Percentiles rank a stretch among this genome's conserved stretches.
Evolutionary conservation across 2,888 invertebrate genomes (phyloP).

Genomic region (Schrankia costaestrigalis): DNA sequence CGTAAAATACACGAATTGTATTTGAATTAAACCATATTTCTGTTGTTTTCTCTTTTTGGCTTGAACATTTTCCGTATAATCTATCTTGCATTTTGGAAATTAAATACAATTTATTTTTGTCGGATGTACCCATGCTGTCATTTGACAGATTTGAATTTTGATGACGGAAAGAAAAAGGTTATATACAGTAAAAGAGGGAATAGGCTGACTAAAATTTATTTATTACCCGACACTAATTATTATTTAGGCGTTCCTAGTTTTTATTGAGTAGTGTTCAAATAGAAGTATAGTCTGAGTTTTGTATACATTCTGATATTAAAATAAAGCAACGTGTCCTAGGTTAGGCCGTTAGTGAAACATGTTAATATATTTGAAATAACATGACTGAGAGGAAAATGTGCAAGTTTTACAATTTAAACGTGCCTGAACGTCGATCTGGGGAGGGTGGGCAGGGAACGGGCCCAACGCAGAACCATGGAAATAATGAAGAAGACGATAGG

Average conservation of each 20-base stretch:
- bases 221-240: constrained; percentile 46
- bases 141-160: constrained; percentile 77
- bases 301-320: constrained; percentile 50
- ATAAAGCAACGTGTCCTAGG: constrained; percentile 76
- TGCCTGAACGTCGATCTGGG: constrained; percentile 74
- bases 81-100: too few relatives aligned
- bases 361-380: constrained; percentile 74
- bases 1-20: too few relatives aligned
- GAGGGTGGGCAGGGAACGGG: constrained; percentile 56
- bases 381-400: constrained; percentile 81
- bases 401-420: constrained; percentile 79
- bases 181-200: constrained; percentile 74
- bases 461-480: constrained; percentile 55
- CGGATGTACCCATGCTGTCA: constrained; percentile 59
- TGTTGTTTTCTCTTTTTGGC: too few relatives aligned
- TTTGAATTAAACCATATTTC: too few relatives aligned
- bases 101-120: constrained; percentile 13
- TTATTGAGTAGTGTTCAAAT: constrained; percentile 44
- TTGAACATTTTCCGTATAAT: too few relatives aligned
- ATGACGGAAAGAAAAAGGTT: constrained; percentile 80
- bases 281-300: constrained; percentile 44
- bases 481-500: constrained; percentile 65
- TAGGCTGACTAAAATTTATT: constrained; percentile 62
- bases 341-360: constrained; percentile 79
- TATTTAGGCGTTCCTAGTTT: constrained; percentile 39